Evolutionary conservation across 2,113 vertebrate genomes (phyloP), one percentile per base, ranked within the genome.

Genomic region (Chamaetylas fuelleborni): DNA sequence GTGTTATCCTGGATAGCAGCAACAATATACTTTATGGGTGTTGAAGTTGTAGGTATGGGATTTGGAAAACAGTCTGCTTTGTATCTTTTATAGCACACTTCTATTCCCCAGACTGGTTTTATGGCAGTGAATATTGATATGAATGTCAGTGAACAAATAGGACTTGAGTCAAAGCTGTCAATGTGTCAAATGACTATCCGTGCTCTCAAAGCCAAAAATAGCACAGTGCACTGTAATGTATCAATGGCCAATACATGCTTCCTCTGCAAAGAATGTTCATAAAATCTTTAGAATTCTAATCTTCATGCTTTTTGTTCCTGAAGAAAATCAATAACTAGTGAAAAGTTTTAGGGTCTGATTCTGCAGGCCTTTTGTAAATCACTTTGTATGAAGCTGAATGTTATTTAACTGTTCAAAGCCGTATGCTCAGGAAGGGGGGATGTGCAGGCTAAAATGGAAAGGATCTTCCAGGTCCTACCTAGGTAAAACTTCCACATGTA

Each of bases 401-500:
- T 36, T 79, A 60, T 36, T 78, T 48, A 65, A 12, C 33, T 40
- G 38, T 65, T 48, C 11, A 14, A 57, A n/a, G 36, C 31, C 53
- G 6, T 24, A 18, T 0, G 0, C 57, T 48, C n/a, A 42, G n/a
- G 36, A 54, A 56, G 40, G 12, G 31, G 24, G 22, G 13, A 19
- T 9, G 10, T 72, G 62, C 26, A 23, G 51, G 26, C 15, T 71
- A 38, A 18, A 48, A 13, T 16, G 74, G n/a, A 38, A 38, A 47
- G 38, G 19, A 14, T 38, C 40, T 57, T 16, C 67, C 36, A 12
- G 5, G 8, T 38, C 42, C 31, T 77, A 12, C 31, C 28, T n/a
- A 13, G 4, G 6, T 28, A 34, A 36, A 47, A 43, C 54, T 33
- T 78, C 11, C 33, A 40, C 13, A 10, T 57, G 33, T 57, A 16